Evolutionary conservation across 35 echinoderm and acorn worm genomes (phyloP).

Genomic region (Diadema setosum): DNA sequence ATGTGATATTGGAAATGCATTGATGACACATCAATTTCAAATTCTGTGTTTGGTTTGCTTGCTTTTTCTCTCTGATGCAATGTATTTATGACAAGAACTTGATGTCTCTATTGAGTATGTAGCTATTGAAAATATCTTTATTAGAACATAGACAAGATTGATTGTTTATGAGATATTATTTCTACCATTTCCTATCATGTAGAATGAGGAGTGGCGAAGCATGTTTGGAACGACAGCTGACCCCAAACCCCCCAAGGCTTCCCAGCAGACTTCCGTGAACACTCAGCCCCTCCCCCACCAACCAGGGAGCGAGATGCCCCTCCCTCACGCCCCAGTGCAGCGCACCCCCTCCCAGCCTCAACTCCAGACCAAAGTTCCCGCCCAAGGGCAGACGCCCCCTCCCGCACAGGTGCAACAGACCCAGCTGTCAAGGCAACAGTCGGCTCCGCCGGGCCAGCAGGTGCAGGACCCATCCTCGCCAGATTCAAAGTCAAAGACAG

Average conservation of each 20-base stretch:
- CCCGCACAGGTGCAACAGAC: not conserved
- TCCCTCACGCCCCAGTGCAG: not conserved
- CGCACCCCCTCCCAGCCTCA: conserved; percentile 56
- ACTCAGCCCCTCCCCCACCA: not conserved
- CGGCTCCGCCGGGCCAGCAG: not conserved
- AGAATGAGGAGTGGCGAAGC: conserved; percentile 97
- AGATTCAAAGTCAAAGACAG: not conserved
- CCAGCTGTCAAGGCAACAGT: not conserved
- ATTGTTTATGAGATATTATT: no score
- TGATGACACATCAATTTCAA: no score
- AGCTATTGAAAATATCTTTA: no score
- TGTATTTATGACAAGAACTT: no score
- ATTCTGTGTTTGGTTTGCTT: no score
- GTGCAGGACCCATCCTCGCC: no score
- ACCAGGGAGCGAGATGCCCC: not conserved
- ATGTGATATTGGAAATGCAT: no score
- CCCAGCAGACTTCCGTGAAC: not conserved
- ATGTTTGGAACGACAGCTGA: conserved; percentile 66
- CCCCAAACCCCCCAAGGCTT: conserved; percentile 1
- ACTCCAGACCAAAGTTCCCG: not conserved
- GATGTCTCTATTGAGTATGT: no score
- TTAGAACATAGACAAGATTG: no score
- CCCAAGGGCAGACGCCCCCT: not conserved
- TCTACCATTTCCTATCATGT: no score
- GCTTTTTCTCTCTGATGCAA: no score